phyloP scores from a whole-genome alignment of 2,797 vertebrate species.

The Centroberyx gerrardi region DNA sequence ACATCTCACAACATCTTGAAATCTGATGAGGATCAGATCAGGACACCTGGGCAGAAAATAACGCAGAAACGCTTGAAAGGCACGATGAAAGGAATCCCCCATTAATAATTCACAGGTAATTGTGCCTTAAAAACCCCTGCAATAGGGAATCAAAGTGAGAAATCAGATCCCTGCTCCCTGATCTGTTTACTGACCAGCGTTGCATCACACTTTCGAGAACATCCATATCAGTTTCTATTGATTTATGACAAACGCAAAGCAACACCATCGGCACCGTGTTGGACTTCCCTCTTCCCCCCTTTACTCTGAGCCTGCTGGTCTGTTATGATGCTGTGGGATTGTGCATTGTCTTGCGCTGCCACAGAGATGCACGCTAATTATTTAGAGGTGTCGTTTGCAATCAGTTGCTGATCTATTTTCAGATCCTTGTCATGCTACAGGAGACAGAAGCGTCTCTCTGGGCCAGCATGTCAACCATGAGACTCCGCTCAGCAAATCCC shows the following conservation, averaged over 20 bases:
- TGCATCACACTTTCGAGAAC: conserved; percentile 19
- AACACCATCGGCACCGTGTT: neutral
- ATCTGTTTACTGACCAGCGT: neutral
- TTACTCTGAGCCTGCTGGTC: conserved; percentile 38
- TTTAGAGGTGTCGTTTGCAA: conserved; percentile 31
- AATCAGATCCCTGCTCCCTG: conserved; percentile 9
- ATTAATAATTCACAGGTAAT: conserved; percentile 37
- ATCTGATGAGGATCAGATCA: neutral
- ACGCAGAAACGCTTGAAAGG: neutral
- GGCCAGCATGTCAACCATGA: conserved; percentile 35
- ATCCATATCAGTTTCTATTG: conserved; percentile 5
- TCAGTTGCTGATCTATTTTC: conserved; percentile 59
- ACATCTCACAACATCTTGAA: neutral
- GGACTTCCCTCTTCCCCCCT: conserved; percentile 26
- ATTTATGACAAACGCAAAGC: conserved; percentile 13
- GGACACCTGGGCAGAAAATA: conserved; percentile 11
- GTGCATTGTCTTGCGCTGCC: conserved; percentile 53
- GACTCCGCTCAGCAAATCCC: conserved; percentile 8
- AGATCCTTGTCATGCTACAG: conserved; percentile 37
- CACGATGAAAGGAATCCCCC: conserved; percentile 3
- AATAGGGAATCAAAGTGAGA: conserved; percentile 28
- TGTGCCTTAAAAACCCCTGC: conserved; percentile 17
- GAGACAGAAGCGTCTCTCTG: conserved; percentile 38
- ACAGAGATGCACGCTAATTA: conserved; percentile 42
- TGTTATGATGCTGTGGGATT: conserved; percentile 45